phyloP scores from a whole-genome alignment of 2,797 vertebrate species.

The Galaxias olidus region DNA sequence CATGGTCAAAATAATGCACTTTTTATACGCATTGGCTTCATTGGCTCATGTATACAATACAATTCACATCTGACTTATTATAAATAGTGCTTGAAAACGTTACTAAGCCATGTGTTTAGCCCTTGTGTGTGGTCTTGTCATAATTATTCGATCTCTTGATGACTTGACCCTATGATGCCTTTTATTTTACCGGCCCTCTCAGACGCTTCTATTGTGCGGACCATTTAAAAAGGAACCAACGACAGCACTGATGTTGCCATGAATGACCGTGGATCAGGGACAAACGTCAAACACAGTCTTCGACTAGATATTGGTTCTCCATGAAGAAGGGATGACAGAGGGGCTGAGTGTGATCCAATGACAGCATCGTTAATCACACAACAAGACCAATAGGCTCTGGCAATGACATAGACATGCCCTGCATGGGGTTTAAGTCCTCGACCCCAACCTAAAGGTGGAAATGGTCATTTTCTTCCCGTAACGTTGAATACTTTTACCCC shows the following conservation, averaged over 20 bases:
- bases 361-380: conserved; percentile 54
- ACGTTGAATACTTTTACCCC: background rate
- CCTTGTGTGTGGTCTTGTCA: too few species aligned
- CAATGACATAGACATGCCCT: conserved; percentile 26
- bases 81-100: too few species aligned
- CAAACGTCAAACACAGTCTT: conserved; percentile 21
- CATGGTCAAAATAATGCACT: too few species aligned
- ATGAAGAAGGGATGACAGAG: conserved; percentile 50
- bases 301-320: conserved; percentile 41
- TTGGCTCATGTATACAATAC: too few species aligned
- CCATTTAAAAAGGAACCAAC: too few species aligned
- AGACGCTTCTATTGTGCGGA: too few species aligned
- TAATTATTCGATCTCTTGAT: too few species aligned
- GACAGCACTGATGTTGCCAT: background rate
- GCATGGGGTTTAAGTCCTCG: conserved; percentile 11
- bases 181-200: too few species aligned
- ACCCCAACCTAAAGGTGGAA: background rate
- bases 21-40: too few species aligned
- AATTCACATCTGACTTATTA: too few species aligned
- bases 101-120: too few species aligned
- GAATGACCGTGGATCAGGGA: conserved; percentile 20
- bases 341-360: conserved; percentile 36
- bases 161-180: too few species aligned
- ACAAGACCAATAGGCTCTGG: conserved; percentile 35
- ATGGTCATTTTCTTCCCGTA: background rate